These are phyloP conservation scores for Chunga burmeisteri DNA, from an alignment of 2,113 vertebrate species.

Conservation along the genomic window DNA sequence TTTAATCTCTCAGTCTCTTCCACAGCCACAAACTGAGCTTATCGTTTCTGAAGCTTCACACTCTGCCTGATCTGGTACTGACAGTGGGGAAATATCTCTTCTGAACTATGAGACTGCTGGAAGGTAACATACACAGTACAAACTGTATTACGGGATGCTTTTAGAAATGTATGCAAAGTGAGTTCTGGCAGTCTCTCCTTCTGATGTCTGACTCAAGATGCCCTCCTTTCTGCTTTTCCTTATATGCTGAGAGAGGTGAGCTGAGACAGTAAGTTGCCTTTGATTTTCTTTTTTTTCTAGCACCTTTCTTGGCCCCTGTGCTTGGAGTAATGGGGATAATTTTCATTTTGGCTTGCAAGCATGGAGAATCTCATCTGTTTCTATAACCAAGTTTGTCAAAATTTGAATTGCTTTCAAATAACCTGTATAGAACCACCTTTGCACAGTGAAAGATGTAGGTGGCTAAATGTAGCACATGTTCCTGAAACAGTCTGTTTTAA, in stretches of 20 bases:
- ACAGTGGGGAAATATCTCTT: background rate
- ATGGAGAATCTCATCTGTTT: slow-evolving; percentile 16
- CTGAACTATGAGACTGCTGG: background rate
- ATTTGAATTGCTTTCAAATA: slow-evolving; percentile 31
- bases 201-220: background rate
- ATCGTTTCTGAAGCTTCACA: slow-evolving; percentile 50
- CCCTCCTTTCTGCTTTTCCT: background rate
- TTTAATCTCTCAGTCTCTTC: slow-evolving; percentile 58
- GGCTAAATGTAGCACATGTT: background rate
- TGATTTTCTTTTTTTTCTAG: background rate
- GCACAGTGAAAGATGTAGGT: slow-evolving; percentile 24
- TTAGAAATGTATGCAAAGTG: background rate
- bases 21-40: slow-evolving; percentile 16
- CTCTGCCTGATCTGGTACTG: slow-evolving; percentile 34
- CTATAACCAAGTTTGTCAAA: slow-evolving; percentile 25
- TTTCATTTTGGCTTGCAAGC: slow-evolving; percentile 42
- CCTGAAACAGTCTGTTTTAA: slow-evolving; percentile 8
- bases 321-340: slow-evolving; percentile 1
- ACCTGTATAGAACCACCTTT: slow-evolving; percentile 19
- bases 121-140: background rate
- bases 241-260: background rate
- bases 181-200: background rate
- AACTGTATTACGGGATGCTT: background rate
- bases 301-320: background rate
- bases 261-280: background rate